Conservation (phyloP, 2,113 vertebrate species). For the Hippocampus abdominalis region DNA sequence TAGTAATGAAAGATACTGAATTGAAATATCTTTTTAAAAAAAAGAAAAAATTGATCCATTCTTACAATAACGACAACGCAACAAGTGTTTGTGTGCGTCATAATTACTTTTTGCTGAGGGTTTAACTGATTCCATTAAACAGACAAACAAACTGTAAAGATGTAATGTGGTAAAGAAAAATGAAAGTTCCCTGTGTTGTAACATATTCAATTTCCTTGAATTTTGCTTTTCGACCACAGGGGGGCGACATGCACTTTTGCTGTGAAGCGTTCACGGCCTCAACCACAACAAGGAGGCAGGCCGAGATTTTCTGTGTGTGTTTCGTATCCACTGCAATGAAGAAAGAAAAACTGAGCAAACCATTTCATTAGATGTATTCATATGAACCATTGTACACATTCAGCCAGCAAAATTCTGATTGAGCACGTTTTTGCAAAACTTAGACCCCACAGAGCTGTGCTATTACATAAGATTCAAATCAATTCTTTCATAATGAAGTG, state of each 20-base stretch:
- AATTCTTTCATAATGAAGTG: conserved; percentile 20
- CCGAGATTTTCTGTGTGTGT: neutral
- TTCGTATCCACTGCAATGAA: neutral
- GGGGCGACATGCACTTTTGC: neutral
- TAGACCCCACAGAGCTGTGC: neutral
- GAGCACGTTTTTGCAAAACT: conserved; percentile 13
- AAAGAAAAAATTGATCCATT: neutral
- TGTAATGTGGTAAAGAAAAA: neutral
- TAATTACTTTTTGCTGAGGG: neutral
- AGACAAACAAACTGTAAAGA: neutral
- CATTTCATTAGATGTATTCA: conserved; percentile 13
- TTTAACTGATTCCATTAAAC: neutral
- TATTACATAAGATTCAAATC: conserved; percentile 1
- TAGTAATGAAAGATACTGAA: neutral
- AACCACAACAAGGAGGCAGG: neutral
- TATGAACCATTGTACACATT: conserved; percentile 13
- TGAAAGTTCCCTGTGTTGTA: neutral
- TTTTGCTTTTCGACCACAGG: neutral
- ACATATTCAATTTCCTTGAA: neutral
- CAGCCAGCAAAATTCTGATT: conserved; percentile 31
- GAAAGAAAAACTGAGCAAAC: neutral
- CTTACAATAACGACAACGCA: neutral
- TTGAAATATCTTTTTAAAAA: neutral
- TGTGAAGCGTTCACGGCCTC: neutral
- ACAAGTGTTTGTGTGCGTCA: neutral